Evolutionary conservation across 2,113 vertebrate species (phyloP), one percentile per base, ranked within the genome.

Genomic region (Speoplatyrhinus poulsoni): DNA sequence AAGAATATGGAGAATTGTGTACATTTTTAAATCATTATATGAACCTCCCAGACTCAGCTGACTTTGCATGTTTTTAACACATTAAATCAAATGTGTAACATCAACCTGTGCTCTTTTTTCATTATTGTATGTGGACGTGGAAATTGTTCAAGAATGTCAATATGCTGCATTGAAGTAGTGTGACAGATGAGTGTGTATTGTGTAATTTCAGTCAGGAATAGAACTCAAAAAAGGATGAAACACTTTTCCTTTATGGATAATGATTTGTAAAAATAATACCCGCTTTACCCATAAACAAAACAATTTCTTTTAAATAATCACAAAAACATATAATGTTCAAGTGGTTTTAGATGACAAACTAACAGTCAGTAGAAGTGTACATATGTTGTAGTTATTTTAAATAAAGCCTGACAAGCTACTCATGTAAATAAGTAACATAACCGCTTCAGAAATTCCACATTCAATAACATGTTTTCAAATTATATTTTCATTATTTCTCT

Each of bases 1-100:
- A 19, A 60, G 13, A 46, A 70, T 66, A n/a, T 64, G 66, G 57
- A 65, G 50, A 65, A 50, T 4, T 61, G 73, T 73, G 73, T 73
- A 17, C 70, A 74, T 69, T 66, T 64, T 73, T 58, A 79, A 66
- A 80, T 79, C 75, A 69, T 79, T 80, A 52, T 52, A 4, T 52
- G 49, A 52, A 52, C 76, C 65, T 82, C 69, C 79, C 77, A 69
- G 78, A 85, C 74, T 76, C 76, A 83, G 75, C 68, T 76, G 78
- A 70, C 72, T 85, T 87, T 88, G 90, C 89, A 88, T 88, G 85
- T 88, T 92, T 91, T 82, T 83, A 86, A 81, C 54, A 65, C 77
- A 90, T 82, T 88, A 91, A 90, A 90, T 87, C 50, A 87, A 87
- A 89, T 72, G 62, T 46, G 10, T n/a, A 57, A 19, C 9, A 11